These are phyloP conservation scores for Poeciliopsis gracilis DNA, from an alignment of 2,797 vertebrate genomes.

Conservation along the genomic window DNA sequence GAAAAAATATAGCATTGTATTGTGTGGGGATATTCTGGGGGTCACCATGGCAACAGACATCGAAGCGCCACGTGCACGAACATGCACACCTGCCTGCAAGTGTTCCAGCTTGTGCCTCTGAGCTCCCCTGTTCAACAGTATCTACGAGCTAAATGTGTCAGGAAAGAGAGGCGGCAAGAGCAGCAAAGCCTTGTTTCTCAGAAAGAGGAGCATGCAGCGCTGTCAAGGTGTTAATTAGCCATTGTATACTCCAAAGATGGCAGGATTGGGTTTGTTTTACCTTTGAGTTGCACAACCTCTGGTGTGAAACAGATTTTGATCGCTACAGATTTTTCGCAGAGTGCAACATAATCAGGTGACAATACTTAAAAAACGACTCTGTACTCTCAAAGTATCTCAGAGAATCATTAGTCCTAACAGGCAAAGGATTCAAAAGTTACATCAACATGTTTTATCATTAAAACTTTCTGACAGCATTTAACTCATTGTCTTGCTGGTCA, in stretches of 20 bases:
- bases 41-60: conserved; percentile 81
- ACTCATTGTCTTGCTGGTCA: background rate
- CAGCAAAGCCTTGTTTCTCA: conserved; percentile 56
- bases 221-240: conserved; percentile 72
- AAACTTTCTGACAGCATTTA: conserved; percentile 22
- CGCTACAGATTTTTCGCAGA: conserved; percentile 43
- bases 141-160: conserved; percentile 57
- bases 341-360: conserved; percentile 29
- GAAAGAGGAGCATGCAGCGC: conserved; percentile 36
- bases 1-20: conserved; percentile 69
- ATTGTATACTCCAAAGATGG: conserved; percentile 55
- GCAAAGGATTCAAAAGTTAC: conserved; percentile 14
- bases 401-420: conserved; percentile 19
- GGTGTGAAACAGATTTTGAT: conserved; percentile 44
- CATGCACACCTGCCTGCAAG: conserved; percentile 66
- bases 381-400: background rate
- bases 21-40: conserved; percentile 67
- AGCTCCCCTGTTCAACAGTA: conserved; percentile 53
- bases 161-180: conserved; percentile 51
- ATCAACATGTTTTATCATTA: conserved; percentile 28
- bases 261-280: conserved; percentile 44
- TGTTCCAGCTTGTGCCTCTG: conserved; percentile 55
- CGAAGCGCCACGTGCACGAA: conserved; percentile 61
- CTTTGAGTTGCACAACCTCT: conserved; percentile 50
- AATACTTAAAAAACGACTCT: conserved; percentile 10